Base-by-base conservation (phyloP, 35 echinoderm and acorn worm genomes). In the Ptychodera flava region DNA sequence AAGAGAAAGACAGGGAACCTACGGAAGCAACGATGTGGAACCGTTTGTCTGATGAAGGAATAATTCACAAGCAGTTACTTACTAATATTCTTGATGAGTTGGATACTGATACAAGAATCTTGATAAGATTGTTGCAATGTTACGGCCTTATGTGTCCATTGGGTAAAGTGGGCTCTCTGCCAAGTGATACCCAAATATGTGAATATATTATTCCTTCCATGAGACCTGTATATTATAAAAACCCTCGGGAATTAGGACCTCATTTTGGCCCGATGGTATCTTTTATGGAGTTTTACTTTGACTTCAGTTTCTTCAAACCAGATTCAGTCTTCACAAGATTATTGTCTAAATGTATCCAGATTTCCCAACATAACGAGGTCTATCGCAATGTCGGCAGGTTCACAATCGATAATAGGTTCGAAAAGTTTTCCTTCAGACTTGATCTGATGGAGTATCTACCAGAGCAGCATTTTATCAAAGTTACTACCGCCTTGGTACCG, bases 221-320 rank as follows among this genome's bases (percentile, higher is more conserved):
- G 45, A 64, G 45, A 64, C 45, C 45, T 64, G 45, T 64, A 6
- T 64, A 64, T 22, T 12, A 64, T 22, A 22, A 22, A 64, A 22
- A 64, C 22, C 45, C 45, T 12, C 6, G 22, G 6, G 45, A 64
- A 12, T 22, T 64, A 12, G 22, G 45, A 12, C 45, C 45, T 64
- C 6, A 6, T 12, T 22, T 12, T 12, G 45, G 6, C 22, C n/a
- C n/a, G n/a, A n/a, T n/a, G n/a, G n/a, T n/a, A n/a, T n/a, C n/a
- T n/a, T 36, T 80, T 15, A 53, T 30, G 36, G 31, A 64, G 33
- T 83, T 89, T 52, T 89, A 89, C 53, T 89, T 89, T 64, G 87
- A 89, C 29, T 89, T 89, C 82, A 35, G 80, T 10, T 33, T 38
- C 30, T 81, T 89, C 15, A 29, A 81, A 53, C 64, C 87, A 30